These are phyloP conservation scores for Mimachlamys varia DNA, from an alignment of 2,888 invertebrate genomes.

Conservation along the genomic window DNA sequence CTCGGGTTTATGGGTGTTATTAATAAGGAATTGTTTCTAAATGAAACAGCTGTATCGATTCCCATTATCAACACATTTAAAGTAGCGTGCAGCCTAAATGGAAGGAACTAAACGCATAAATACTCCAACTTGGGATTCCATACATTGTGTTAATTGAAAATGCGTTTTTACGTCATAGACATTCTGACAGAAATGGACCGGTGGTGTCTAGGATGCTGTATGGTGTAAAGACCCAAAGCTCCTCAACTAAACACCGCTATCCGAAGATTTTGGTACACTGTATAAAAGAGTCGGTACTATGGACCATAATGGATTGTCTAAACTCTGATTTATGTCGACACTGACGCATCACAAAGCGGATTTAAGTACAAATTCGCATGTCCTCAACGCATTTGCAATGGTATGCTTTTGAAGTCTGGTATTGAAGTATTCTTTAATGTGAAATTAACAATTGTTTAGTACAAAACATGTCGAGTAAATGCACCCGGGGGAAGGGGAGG, in stretches of 20 bases:
- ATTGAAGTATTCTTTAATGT: conserved; percentile 5
- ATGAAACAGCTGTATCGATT: not conserved
- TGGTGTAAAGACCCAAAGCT: not conserved
- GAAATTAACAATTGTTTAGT: conserved; percentile 31
- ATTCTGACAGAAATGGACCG: not conserved
- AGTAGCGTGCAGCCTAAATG: not conserved
- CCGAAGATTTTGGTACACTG: not conserved
- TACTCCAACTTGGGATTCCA: not conserved
- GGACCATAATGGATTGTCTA: not conserved
- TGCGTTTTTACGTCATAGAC: not conserved
- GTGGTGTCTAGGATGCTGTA: not conserved
- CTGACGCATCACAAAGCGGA: conserved; percentile 16
- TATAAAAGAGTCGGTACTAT: not conserved
- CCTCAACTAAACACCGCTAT: not conserved
- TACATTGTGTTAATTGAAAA: not conserved
- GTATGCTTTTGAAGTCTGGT: conserved; percentile 30
- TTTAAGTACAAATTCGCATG: conserved; percentile 31
- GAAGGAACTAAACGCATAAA: not conserved
- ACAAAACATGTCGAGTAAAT: not conserved
- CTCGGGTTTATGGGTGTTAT: not conserved
- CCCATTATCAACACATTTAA: conserved; percentile 1
- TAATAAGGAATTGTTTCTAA: conserved; percentile 7
- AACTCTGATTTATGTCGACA: not conserved
- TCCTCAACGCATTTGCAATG: conserved; percentile 24
- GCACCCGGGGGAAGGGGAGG: not conserved